Base-by-base conservation (phyloP, 2,888 invertebrate species). In the Synanthedon vespiformis region DNA sequence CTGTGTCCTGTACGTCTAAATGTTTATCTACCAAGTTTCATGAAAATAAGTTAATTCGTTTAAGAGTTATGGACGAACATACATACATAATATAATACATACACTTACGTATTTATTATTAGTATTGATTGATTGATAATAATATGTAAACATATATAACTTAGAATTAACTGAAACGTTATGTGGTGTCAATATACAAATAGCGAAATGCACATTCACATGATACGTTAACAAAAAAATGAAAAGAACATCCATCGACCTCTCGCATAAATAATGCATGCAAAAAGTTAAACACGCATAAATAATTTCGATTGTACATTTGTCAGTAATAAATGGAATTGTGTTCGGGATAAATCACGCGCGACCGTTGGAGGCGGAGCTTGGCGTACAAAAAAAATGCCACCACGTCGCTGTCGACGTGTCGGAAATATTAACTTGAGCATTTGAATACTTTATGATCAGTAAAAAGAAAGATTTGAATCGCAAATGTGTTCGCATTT, bases 381-480 rank as follows among this genome's bases (percentile, higher is more conserved):
- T 58, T 51, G 27, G 14, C 54, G 48, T 40, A 48, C 52, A 54
- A 58, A 57, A 57, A 71, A 63, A 74, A 74, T 64, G 65, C 64
- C 64, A 54, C 68, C 65, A 66, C 68, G 64, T 63, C 70, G 64
- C 65, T 65, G 62, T 64, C 68, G 68, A 83, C 83, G 82, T 80
- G 83, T 79, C 77, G 76, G 75, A 80, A 83, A 84, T 84, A 83
- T 84, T 80, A 83, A 83, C 79, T 73, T 67, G 68, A 68, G 64
- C 76, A 81, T 85, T 85, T 84, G 81, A 85, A 84, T 84, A 79
- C 79, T 83, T 85, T 83, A 84, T 82, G 85, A 83, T 82, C 82
- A 77, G 84, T 80, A 81, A 82, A 80, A 81, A 77, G 75, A 73
- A 79, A 75, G 77, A 85, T 84, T 83, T 82, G 83, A 84, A 84